Base-by-base conservation (phyloP, 2,797 vertebrate genomes). In the Ara ararauna region DNA sequence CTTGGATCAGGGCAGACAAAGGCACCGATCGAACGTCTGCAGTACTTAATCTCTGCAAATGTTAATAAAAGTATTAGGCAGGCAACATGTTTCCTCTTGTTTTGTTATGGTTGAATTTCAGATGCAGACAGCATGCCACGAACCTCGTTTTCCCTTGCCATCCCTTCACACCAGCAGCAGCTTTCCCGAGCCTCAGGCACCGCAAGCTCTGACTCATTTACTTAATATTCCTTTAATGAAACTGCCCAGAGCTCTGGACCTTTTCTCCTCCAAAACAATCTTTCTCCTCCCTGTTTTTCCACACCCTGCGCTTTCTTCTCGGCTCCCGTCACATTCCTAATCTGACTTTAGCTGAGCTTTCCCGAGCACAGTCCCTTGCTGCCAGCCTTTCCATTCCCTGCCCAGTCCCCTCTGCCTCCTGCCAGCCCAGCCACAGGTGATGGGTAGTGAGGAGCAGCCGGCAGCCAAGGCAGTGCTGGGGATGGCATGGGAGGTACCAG, bases 51-150 rank as follows among this genome's bases (percentile, higher is more conserved):
- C 89, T 94, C 92, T 86, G 91, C 89, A 73, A 92, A 87, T 27
- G 45, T 75, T 96, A 84, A 86, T 90, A 89, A 92, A 93, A 95
- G 94, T 72, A 51, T 90, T 84, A 95, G 90, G 94, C 91, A 95
- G 89, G 72, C 84, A 96, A 93, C 96, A 95, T 94, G 96, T 96
- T 97, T 92, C 93, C 95, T 96, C 96, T 96, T 97, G 96, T 94
- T 89, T 85, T 95, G 93, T 91, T 94, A 90, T 91, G 94, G 90
- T 23, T 95, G 94, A 95, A 94, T 96, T 93, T 94, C 53, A 24
- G 64, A 89, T 45, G 30, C 90, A 93, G 90, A 92, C 87, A 84
- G 95, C 91, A 22, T 29, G 50, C 96, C 91, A 77, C 1, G 17
- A 95, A 92, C 96, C 94, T 92, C 72, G 10, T 87, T 85, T 90